Base-by-base conservation (phyloP, 2,888 invertebrate genomes). In the Hirtodrosophila histrioides region DNA sequence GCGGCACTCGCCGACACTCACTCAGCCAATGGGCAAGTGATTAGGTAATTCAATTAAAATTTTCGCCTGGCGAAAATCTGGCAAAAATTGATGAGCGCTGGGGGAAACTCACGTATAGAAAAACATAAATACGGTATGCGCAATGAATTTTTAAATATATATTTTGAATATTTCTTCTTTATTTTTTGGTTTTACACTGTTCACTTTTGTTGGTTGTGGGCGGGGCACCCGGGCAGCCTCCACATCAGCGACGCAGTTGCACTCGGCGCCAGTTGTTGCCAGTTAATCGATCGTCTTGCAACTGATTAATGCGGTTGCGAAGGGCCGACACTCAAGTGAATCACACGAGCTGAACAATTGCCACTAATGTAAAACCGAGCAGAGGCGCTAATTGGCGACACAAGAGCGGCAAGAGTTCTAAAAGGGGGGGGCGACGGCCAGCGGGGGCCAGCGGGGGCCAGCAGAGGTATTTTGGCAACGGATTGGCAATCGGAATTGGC, bases 231-330 rank as follows among this genome's bases (percentile, higher is more conserved):
- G 51, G 53, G 56, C 44, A 39, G 37, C 29, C 33, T 27, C 27
- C 27, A 17, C 17, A 17, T 17, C 17, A 17, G 17, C 17, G 17
- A 17, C 17, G 53, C 55, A 49, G 63, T 62, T 64, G 60, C 67
- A 77, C 64, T 63, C 63, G 72, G 68, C 65, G 49, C 45, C 65
- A 69, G 86, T 89, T 88, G 89, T 88, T 88, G 86, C 88, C 90
- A 86, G 83, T 83, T 85, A 88, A 90, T 91, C 91, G 91, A 91
- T 91, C 90, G 90, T 88, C 88, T 88, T 88, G 89, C 89, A 88
- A 91, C 90, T 91, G 91, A 91, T 90, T 88, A 89, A 88, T 87
- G 78, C 86, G 61, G 49, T 81, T 65, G 69, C 6, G 17, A 81
- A 73, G 78, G 88, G 68, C 76, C 69, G 48, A 57, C 44, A 55